Evolutionary conservation across 2,113 vertebrate genomes (phyloP).

Genomic region (Dolichotis patagonum): DNA sequence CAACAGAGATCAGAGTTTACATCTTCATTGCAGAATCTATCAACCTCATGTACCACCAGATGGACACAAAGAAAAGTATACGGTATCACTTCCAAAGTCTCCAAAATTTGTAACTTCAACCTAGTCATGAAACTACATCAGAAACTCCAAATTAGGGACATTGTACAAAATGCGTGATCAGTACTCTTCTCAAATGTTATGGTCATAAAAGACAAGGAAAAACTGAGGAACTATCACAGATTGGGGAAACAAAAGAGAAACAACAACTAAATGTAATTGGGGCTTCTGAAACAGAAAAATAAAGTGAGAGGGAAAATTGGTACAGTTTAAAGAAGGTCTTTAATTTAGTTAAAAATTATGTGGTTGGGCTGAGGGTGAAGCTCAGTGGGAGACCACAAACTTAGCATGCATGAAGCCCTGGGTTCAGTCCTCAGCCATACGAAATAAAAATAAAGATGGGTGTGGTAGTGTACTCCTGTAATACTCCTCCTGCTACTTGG

Average conservation of each 20-base stretch:
- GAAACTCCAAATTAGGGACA: neutral
- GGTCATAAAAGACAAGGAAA: neutral
- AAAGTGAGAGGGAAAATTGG: neutral
- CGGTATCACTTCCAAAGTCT: neutral
- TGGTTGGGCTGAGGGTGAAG: neutral
- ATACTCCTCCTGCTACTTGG: neutral
- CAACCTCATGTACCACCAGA: neutral
- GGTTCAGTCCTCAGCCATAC: neutral
- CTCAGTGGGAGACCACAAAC: neutral
- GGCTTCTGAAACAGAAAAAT: neutral
- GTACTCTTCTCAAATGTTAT: neutral
- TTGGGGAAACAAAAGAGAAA: neutral
- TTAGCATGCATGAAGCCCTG: neutral
- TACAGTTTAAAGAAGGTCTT: neutral
- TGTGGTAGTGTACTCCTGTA: neutral
- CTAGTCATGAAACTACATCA: neutral
- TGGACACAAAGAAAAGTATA: neutral
- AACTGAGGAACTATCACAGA: neutral
- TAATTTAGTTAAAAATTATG: neutral
- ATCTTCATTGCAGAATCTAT: too few relatives aligned
- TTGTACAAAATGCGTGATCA: neutral
- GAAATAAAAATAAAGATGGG: neutral
- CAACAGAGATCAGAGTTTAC: neutral
- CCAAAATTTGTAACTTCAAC: neutral
- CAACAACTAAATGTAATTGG: neutral